These are phyloP conservation scores for Junco hyemalis DNA, from an alignment of 2,113 vertebrate species.

Conservation along the genomic window DNA sequence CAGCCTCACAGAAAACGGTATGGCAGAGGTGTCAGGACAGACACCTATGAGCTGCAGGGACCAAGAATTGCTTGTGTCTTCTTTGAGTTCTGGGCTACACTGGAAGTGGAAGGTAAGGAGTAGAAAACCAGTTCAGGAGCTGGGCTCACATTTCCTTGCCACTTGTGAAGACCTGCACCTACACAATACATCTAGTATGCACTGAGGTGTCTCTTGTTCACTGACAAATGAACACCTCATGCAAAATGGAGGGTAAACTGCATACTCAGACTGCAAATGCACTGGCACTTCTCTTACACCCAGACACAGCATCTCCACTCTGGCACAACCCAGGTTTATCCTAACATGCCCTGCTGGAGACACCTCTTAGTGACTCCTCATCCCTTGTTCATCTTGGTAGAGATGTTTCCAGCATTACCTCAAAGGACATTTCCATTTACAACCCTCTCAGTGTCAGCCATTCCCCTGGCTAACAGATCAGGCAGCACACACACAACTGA, in stretches of 20 bases:
- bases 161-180: background rate
- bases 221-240: background rate
- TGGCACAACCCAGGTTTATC: background rate
- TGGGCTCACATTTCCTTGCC: background rate
- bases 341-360: background rate
- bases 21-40: background rate
- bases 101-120: background rate
- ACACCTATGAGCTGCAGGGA: background rate
- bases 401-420: background rate
- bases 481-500: rapidly evolving
- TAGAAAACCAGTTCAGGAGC: background rate
- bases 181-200: background rate
- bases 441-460: background rate
- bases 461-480: background rate
- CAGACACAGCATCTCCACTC: background rate
- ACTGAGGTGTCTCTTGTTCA: background rate
- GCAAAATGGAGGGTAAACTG: background rate
- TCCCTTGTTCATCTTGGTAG: background rate
- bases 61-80: background rate
- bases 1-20: background rate
- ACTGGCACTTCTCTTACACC: background rate
- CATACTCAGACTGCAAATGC: background rate
- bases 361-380: background rate
- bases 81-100: background rate
- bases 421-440: background rate